Base-by-base conservation (phyloP, 2,797 vertebrate species). In the Octomys mimax region DNA sequence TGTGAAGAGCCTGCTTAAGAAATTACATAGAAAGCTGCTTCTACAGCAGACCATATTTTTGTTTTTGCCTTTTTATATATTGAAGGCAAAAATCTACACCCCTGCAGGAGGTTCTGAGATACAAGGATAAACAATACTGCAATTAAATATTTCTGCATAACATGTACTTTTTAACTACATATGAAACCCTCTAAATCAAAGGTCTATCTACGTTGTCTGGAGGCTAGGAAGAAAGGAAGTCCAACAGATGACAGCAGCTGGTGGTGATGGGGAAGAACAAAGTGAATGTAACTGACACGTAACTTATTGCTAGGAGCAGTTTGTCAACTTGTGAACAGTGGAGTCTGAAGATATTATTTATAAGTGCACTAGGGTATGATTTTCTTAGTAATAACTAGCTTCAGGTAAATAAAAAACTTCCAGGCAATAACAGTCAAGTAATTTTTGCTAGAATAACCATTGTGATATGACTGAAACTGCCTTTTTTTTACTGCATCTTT, bases 361-460 rank as follows among this genome's bases (percentile, higher is more conserved):
- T 52, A 82, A 80, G 64, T 96, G 93, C 89, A 89, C 90, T 70
- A 85, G 36, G 42, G 28, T 82, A 59, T 62, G 93, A 84, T 93
- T 97, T 96, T 93, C 87, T 93, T 82, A 92, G 75, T 89, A 31
- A 94, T n/a, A 91, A 31, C 42, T 92, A 80, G 54, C 13, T 75
- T 93, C 91, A 89, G 71, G 87, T 78, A 97, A 94, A 96, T 92
- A 87, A 95, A 95, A 96, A 89, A 33, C 6, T 54, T 94, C 36
- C 64, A 71, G 81, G 85, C 42, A 81, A 18, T 42, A 89, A 93
- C 42, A 71, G 24, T 78, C 19, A 61, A 90, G 8, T 71, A 90
- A 92, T 82, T 94, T 96, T 95, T 94, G 39, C 85, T 91, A 89
- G 92, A 94, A 93, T 4, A 39, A 52, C 22, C 22, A 26, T 46